Conservation (phyloP, 2,797 vertebrate species). For the Xerus rutilus region DNA sequence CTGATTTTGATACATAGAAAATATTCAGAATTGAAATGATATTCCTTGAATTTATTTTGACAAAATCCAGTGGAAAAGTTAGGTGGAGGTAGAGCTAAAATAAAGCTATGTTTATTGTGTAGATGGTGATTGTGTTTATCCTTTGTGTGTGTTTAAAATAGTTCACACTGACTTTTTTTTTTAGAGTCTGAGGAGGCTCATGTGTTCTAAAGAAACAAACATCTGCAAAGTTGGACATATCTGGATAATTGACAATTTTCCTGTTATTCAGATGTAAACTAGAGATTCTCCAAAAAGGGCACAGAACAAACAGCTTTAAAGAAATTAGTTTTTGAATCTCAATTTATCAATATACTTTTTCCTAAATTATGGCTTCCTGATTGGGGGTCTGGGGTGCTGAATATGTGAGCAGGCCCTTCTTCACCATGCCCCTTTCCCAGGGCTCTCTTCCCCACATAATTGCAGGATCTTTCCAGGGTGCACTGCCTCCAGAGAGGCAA, state of each 20-base stretch:
- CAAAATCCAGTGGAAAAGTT: neutral
- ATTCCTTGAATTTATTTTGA: neutral
- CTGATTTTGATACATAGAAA: neutral
- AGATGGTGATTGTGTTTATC: neutral
- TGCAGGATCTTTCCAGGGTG: neutral
- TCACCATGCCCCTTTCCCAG: neutral
- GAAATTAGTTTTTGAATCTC: neutral
- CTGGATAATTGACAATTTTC: neutral
- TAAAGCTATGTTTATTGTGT: neutral
- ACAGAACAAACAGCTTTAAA: neutral
- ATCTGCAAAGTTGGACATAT: neutral
- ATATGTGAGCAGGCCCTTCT: neutral
- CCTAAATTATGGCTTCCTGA: neutral
- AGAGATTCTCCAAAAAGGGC: neutral
- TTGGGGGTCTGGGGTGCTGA: too few species aligned
- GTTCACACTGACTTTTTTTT: neutral
- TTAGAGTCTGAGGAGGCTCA: neutral
- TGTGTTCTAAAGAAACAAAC: neutral
- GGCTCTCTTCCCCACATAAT: neutral
- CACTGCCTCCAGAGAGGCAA: accelerated
- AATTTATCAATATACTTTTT: neutral
- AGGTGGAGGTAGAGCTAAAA: neutral
- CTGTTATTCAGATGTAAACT: neutral
- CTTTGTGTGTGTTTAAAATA: neutral
- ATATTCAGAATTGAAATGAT: neutral